Conservation (phyloP, 2,888 invertebrate genomes). For the Ochropleura plecta region DNA sequence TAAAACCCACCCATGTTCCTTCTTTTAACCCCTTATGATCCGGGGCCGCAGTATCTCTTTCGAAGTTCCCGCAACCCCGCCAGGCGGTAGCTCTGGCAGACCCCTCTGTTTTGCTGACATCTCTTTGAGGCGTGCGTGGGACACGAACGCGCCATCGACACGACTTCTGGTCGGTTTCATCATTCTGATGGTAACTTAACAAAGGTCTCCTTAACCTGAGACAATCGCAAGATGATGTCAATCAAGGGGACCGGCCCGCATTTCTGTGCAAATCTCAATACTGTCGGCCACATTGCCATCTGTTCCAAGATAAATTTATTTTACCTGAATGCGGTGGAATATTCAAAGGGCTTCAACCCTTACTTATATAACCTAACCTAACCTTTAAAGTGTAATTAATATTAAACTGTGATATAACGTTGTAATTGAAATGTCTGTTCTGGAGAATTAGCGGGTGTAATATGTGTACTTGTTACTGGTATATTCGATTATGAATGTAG, state of each 20-base stretch:
- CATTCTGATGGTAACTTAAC: slow-evolving; percentile 12
- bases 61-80: too few species aligned
- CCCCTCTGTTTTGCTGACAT: too few species aligned
- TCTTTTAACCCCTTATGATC: too few species aligned
- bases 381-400: slow-evolving; percentile 74
- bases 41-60: too few species aligned
- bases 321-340: slow-evolving; percentile 70
- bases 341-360: slow-evolving; percentile 74
- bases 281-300: slow-evolving; percentile 47
- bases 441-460: slow-evolving; percentile 3
- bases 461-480: not conserved
- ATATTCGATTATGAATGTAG: not conserved
- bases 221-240: slow-evolving; percentile 44
- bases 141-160: too few species aligned
- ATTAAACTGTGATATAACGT: slow-evolving; percentile 74
- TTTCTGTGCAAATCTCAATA: slow-evolving; percentile 48
- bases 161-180: not conserved
- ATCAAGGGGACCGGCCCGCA: slow-evolving; percentile 58
- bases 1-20: too few species aligned
- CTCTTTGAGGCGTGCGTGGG: too few species aligned
- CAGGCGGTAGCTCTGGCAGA: too few species aligned
- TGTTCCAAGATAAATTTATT: slow-evolving; percentile 58
- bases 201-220: slow-evolving; percentile 16
- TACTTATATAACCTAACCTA: slow-evolving; percentile 34
- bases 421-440: slow-evolving; percentile 56